A percentile compares a stretch with the other conserved stretches of the same genome.
Conservation (phyloP, 2,888 invertebrate species). For the Rhodophaea formosa region DNA sequence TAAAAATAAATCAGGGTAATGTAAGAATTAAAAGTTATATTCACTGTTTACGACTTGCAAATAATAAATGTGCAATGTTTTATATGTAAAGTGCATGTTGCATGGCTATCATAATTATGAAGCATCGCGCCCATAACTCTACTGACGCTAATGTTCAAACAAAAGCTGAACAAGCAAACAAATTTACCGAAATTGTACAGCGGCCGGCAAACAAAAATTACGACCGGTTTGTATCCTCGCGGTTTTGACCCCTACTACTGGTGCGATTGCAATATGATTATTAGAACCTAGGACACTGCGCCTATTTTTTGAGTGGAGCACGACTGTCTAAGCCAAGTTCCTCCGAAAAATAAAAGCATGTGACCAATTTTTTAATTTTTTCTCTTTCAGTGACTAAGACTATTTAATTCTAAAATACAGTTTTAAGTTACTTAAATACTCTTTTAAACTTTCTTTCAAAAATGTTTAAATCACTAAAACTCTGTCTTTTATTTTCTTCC, state of each 20-base stretch:
- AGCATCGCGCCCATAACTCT: constrained; percentile 62
- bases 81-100: constrained; percentile 20
- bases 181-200: constrained; percentile 74
- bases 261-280: not conserved
- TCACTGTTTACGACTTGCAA: constrained; percentile 11
- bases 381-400: no score
- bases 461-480: no score
- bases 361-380: no score
- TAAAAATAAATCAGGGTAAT: constrained; percentile 14
- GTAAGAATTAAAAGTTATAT: constrained; percentile 16
- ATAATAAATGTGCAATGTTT: constrained; percentile 17
- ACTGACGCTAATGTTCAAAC: constrained; percentile 64
- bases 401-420: no score
- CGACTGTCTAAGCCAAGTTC: no score
- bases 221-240: constrained; percentile 59
- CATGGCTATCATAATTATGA: constrained; percentile 51
- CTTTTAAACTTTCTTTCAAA: no score
- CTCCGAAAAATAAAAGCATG: no score
- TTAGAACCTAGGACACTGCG: no score
- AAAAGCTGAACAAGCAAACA: constrained; percentile 71
- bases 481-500: no score
- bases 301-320: no score
- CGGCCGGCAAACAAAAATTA: constrained; percentile 66
- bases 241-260: constrained; percentile 40
- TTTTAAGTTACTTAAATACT: no score